phyloP scores from a whole-genome alignment of 2,888 invertebrate genomes.

The Charanyca ferruginea region DNA sequence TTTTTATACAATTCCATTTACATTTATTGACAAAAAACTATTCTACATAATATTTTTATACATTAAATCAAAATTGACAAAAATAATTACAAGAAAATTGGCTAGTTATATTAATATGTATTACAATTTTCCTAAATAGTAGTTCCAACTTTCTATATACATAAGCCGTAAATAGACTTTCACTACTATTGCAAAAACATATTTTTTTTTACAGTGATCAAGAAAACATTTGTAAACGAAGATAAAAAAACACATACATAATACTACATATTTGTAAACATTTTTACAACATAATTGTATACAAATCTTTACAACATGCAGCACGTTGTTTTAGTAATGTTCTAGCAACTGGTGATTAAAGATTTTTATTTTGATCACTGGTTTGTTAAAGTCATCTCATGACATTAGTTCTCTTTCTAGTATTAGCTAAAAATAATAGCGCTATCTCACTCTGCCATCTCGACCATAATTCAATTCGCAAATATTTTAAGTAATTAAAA shows the following conservation, averaged over 20 bases:
- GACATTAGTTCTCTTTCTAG: constrained; percentile 1
- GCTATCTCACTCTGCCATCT: background rate
- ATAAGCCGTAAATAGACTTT: background rate
- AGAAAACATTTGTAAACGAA: too few species aligned
- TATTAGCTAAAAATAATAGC: background rate
- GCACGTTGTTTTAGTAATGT: too few species aligned
- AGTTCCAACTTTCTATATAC: background rate
- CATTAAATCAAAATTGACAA: constrained; percentile 50
- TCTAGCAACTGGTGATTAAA: background rate
- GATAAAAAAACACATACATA: too few species aligned
- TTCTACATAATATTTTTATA: constrained; percentile 47
- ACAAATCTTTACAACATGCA: too few species aligned
- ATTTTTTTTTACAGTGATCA: background rate
- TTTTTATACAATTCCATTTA: constrained; percentile 25
- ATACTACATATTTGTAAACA: too few species aligned
- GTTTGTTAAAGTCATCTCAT: background rate
- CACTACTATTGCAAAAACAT: background rate
- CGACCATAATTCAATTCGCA: background rate
- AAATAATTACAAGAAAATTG: constrained; percentile 45
- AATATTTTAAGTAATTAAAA: background rate
- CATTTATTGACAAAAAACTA: constrained; percentile 23
- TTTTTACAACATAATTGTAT: too few species aligned
- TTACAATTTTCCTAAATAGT: constrained; percentile 29
- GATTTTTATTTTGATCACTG: background rate
- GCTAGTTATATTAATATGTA: constrained; percentile 33